Conservation (phyloP, 2,113 vertebrate species). For the Eleginops maclovinus region DNA sequence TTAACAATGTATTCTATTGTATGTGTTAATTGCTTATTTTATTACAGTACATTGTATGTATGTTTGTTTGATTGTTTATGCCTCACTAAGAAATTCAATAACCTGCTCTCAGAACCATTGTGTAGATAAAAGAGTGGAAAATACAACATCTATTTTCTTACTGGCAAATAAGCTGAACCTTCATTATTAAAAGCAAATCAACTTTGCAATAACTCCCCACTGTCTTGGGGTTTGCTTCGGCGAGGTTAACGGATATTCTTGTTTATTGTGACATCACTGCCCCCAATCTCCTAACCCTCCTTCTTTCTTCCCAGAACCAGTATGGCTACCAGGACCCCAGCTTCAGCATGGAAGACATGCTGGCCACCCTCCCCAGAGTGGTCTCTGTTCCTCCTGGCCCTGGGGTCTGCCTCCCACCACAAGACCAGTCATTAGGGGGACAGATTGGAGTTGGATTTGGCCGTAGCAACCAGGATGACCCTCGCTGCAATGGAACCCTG, state of each 20-base stretch:
- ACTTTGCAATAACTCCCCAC: background rate
- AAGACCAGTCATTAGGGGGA: slow-evolving; percentile 82
- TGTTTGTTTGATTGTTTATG: background rate
- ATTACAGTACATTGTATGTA: background rate
- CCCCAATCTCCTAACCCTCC: background rate
- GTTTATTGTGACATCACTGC: background rate
- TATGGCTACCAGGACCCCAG: slow-evolving; percentile 92
- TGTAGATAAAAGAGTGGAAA: background rate
- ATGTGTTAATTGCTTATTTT: background rate
- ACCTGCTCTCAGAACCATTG: background rate
- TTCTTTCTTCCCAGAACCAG: slow-evolving; percentile 87
- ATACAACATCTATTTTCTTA: background rate
- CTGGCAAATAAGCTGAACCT: background rate
- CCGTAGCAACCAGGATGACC: slow-evolving; percentile 81
- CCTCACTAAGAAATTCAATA: too few relatives aligned
- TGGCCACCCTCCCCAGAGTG: slow-evolving; percentile 83
- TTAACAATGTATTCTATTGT: background rate
- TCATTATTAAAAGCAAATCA: background rate
- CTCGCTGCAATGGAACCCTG: slow-evolving; percentile 93
- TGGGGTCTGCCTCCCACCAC: slow-evolving; percentile 75
- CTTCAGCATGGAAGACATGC: slow-evolving; percentile 86
- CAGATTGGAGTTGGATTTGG: slow-evolving; percentile 81
- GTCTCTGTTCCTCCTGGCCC: slow-evolving; percentile 79
- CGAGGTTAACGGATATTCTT: background rate
- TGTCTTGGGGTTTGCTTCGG: background rate